These are phyloP conservation scores for Heptascelio sp. DNA, from an alignment of 2,888 invertebrate genomes.

Conservation along the genomic window DNA sequence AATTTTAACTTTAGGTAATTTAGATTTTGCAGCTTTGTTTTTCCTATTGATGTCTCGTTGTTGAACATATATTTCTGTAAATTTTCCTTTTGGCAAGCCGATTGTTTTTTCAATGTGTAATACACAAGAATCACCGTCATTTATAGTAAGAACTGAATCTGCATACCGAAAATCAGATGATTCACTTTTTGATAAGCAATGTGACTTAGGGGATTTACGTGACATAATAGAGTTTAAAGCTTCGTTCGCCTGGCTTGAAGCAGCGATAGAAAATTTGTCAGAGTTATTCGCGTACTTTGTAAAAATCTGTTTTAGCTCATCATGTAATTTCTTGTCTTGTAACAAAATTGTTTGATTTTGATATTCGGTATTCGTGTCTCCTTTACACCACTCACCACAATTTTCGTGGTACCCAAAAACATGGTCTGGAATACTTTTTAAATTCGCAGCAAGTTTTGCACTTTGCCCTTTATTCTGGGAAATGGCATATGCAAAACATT, in stretches of 20 bases:
- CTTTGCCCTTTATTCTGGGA: conserved; percentile 44
- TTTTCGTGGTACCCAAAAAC: conserved; percentile 60
- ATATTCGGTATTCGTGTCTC: conserved; percentile 14
- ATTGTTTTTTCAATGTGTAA: conserved; percentile 11
- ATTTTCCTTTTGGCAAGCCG: conserved; percentile 24
- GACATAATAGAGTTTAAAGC: conserved; percentile 69
- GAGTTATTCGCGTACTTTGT: conserved; percentile 33
- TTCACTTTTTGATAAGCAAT: conserved; percentile 34
- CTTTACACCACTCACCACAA: conserved; percentile 65
- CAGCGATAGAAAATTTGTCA: conserved; percentile 64
- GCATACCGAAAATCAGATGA: conserved; percentile 41
- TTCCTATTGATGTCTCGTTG: conserved; percentile 5
- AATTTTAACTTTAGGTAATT: conserved; percentile 30
- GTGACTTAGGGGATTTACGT: conserved; percentile 32
- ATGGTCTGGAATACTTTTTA: conserved; percentile 60
- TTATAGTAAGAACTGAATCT: conserved; percentile 2
- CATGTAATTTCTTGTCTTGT: not conserved
- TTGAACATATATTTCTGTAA: conserved; percentile 21
- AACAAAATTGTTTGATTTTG: conserved; percentile 2
- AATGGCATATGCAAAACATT: conserved; percentile 44
- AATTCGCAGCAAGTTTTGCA: conserved; percentile 29
- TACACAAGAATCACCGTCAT: conserved; percentile 32
- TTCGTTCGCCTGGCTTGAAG: conserved; percentile 72
- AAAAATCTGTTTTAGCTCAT: conserved; percentile 32
- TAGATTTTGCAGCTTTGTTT: conserved; percentile 19